Conservation (phyloP, 2,888 invertebrate genomes). For the Rhingia campestris region DNA sequence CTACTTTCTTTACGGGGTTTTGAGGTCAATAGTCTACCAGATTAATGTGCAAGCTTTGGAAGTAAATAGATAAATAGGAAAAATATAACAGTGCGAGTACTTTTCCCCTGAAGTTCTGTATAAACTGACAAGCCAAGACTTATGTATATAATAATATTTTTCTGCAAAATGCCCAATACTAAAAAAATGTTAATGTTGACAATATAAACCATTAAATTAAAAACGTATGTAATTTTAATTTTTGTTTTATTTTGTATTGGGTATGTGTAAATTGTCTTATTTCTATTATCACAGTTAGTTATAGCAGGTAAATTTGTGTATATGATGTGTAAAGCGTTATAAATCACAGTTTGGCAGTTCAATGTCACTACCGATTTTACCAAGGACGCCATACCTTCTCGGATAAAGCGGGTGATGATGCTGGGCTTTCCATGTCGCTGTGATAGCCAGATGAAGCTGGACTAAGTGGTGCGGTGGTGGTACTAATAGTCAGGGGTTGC, state of each 20-base stretch:
- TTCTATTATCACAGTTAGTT: conserved; percentile 41
- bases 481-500: conserved; percentile 75
- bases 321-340: conserved; percentile 35
- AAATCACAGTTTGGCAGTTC: conserved; percentile 1
- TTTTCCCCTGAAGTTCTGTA: too few species aligned
- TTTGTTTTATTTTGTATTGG: conserved; percentile 93
- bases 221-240: too few species aligned
- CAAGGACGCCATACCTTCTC: conserved; percentile 80
- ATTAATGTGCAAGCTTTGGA: too few species aligned
- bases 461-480: conserved; percentile 77
- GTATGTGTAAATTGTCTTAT: conserved; percentile 84
- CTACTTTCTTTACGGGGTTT: too few species aligned
- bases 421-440: conserved; percentile 79
- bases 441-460: conserved; percentile 81
- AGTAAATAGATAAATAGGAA: too few species aligned
- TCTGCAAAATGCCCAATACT: too few species aligned
- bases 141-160: too few species aligned
- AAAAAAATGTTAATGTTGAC: too few species aligned
- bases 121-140: too few species aligned
- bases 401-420: conserved; percentile 74
- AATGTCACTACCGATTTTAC: conserved; percentile 64
- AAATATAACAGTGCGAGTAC: too few species aligned
- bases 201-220: too few species aligned
- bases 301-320: conserved; percentile 29
- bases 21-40: too few species aligned